phyloP scores from a whole-genome alignment of 2,888 invertebrate species.

The Criorhina ranunculi region DNA sequence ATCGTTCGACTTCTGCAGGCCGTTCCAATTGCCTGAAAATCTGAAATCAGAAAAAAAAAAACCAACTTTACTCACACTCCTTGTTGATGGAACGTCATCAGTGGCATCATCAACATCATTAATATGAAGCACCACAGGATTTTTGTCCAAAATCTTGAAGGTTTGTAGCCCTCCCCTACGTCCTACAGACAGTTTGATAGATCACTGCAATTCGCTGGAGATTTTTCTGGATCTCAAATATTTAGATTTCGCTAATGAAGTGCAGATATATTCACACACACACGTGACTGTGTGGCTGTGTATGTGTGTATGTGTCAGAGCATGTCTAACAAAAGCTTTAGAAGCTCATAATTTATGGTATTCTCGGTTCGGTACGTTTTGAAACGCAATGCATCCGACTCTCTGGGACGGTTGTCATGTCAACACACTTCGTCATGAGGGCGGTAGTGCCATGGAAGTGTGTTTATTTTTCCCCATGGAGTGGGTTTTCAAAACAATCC shows the following conservation, averaged over 20 bases:
- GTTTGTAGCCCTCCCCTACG: not conserved
- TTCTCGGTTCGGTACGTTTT: slow-evolving; percentile 5
- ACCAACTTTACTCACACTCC: slow-evolving; percentile 4
- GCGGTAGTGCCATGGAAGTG: slow-evolving; percentile 24
- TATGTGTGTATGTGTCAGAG: not conserved
- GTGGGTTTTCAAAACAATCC: slow-evolving; percentile 66
- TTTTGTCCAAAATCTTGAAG: not conserved
- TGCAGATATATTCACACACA: slow-evolving; percentile 11
- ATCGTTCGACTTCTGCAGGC: slow-evolving; percentile 90
- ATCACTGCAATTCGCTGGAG: slow-evolving; percentile 21
- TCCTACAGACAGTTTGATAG: slow-evolving; percentile 22
- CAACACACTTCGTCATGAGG: slow-evolving; percentile 41
- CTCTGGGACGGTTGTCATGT: slow-evolving; percentile 65
- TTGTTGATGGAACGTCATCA: slow-evolving; percentile 3
- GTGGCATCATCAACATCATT: slow-evolving; percentile 23
- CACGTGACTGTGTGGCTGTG: no score
- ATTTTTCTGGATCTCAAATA: slow-evolving; percentile 7
- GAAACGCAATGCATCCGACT: slow-evolving; percentile 3
- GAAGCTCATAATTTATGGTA: slow-evolving; percentile 53
- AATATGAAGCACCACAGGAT: slow-evolving; percentile 24
- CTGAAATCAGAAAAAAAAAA: slow-evolving; percentile 83
- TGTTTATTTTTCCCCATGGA: slow-evolving; percentile 64
- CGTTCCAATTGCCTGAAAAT: slow-evolving; percentile 92
- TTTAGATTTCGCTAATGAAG: slow-evolving; percentile 38
- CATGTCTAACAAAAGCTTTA: slow-evolving; percentile 7